Percentiles rank a stretch among this genome's conserved stretches.
phyloP scores from a whole-genome alignment of 2,888 invertebrate species.

The Tetramorium bicarinatum region DNA sequence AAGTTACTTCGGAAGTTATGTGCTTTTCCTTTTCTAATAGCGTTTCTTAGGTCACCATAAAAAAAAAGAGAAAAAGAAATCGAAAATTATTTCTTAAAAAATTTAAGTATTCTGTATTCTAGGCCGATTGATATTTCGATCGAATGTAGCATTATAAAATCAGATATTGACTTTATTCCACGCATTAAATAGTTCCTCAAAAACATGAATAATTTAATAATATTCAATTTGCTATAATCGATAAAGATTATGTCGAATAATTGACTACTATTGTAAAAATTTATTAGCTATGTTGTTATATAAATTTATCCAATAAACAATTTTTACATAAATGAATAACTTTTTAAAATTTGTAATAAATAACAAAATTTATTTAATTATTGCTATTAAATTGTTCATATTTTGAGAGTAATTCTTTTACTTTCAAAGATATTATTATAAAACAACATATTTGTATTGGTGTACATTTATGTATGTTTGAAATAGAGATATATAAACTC shows the following conservation, averaged over 20 bases:
- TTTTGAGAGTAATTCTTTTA: not conserved
- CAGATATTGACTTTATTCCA: too few relatives aligned
- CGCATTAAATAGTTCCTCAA: not conserved
- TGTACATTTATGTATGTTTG: not conserved
- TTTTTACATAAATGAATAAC: not conserved
- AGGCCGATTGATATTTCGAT: not conserved
- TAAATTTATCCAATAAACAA: not conserved
- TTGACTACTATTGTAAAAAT: not conserved
- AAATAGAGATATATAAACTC: not conserved
- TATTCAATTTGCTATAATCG: slow-evolving; percentile 1
- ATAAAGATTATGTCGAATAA: slow-evolving; percentile 40
- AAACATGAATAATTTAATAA: not conserved
- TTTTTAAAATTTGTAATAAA: not conserved
- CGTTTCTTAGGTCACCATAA: slow-evolving; percentile 11
- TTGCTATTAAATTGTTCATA: not conserved
- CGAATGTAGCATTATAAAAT: not conserved
- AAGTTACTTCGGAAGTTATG: slow-evolving; percentile 33
- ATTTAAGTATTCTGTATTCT: not conserved
- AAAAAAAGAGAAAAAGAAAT: not conserved
- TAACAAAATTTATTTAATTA: slow-evolving; percentile 7
- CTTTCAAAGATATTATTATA: not conserved
- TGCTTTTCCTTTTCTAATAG: not conserved
- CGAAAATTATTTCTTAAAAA: not conserved
- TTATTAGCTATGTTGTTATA: not conserved
- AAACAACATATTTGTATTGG: not conserved